phyloP scores from a whole-genome alignment of 2,888 invertebrate genomes.

The Hecatera dysodea region DNA sequence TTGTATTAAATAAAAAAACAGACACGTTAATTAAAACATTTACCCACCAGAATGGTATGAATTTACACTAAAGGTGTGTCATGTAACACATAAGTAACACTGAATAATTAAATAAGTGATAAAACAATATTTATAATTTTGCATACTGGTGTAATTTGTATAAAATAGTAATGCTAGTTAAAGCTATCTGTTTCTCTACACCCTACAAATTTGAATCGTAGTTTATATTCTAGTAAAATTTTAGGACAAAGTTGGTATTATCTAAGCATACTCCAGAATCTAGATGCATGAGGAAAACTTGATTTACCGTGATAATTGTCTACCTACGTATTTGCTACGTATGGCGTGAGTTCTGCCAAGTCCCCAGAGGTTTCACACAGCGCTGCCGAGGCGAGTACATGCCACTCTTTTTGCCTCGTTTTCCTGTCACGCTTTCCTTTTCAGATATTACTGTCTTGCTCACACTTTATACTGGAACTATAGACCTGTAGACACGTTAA shows the following conservation, averaged over 20 bases:
- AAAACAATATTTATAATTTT: conserved; percentile 25
- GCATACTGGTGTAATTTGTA: conserved; percentile 19
- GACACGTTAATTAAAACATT: conserved; percentile 17
- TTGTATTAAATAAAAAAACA: not conserved
- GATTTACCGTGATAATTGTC: conserved; percentile 63
- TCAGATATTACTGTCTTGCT: conserved; percentile 77
- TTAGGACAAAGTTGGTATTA: not conserved
- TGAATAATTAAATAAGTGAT: conserved; percentile 15
- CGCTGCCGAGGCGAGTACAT: conserved; percentile 76
- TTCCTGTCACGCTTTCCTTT: conserved; percentile 85
- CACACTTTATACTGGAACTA: conserved; percentile 44
- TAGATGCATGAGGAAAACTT: conserved; percentile 49
- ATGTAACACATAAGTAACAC: conserved; percentile 11
- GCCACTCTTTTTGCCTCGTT: conserved; percentile 83
- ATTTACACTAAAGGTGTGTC: conserved; percentile 26
- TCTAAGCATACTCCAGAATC: not conserved
- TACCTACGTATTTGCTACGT: conserved; percentile 64
- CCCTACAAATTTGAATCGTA: conserved; percentile 13
- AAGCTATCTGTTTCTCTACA: conserved; percentile 20
- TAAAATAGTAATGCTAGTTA: conserved; percentile 16
- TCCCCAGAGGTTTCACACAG: conserved; percentile 74
- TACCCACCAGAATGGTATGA: conserved; percentile 18
- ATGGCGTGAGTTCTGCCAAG: conserved; percentile 67
- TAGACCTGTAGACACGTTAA: conserved; percentile 36
- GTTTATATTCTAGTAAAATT: conserved; percentile 6